Evolutionary conservation across 2,113 vertebrate genomes (phyloP).

Genomic region (Meles meles): DNA sequence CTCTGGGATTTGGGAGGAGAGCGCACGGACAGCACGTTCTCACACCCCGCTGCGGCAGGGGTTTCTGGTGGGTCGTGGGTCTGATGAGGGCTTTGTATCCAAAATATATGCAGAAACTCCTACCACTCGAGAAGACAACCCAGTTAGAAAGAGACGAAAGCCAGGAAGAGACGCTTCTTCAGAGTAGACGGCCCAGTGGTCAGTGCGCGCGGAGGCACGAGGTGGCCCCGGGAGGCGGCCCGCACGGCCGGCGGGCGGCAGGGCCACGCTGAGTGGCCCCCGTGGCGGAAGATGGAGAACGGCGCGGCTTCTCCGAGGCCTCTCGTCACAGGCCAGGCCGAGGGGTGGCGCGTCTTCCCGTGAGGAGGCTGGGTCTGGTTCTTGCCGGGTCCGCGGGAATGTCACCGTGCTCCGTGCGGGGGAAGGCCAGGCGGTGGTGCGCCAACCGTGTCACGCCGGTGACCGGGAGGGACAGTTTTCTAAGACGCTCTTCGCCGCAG

Average conservation of each 20-base stretch:
- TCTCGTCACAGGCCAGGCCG: neutral
- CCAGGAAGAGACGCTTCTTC: neutral
- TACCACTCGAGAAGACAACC: neutral
- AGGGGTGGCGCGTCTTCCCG: neutral
- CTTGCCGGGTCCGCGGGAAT: rapidly evolving
- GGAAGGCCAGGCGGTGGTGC: no score
- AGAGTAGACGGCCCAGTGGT: neutral
- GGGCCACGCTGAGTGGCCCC: neutral
- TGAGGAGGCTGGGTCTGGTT: neutral
- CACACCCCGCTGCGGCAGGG: rapidly evolving
- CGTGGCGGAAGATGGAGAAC: neutral
- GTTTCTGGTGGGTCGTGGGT: neutral
- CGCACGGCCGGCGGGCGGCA: neutral
- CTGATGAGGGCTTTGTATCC: neutral
- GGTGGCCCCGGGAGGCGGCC: no score
- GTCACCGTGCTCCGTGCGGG: neutral
- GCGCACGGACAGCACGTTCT: neutral
- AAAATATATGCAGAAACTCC: neutral
- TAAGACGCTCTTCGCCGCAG: no score
- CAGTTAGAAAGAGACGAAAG: neutral
- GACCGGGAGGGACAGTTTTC: neutral
- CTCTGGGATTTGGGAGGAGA: neutral
- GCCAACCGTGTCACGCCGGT: rapidly evolving
- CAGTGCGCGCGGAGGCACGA: no score
- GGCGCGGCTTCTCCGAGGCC: neutral